Conservation (phyloP, 2,888 invertebrate species). For the Heliconius ismenius region DNA sequence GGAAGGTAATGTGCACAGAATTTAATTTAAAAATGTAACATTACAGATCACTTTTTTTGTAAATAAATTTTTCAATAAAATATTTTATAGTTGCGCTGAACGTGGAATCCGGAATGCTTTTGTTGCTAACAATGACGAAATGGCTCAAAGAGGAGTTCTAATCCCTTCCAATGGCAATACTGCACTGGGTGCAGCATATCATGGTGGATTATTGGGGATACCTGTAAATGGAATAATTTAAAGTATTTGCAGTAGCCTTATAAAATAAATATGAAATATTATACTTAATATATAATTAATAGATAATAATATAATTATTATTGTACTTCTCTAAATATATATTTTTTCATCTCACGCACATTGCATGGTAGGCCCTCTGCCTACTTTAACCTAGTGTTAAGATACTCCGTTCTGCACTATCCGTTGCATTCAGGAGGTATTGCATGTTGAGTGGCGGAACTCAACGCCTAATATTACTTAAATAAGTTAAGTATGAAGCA, state of each 20-base stretch:
- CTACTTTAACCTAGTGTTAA: no score
- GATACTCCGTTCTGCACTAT: no score
- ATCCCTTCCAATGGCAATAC: slow-evolving; percentile 73
- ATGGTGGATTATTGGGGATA: slow-evolving; percentile 65
- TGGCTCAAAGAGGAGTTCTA: slow-evolving; percentile 61
- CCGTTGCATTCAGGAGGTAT: no score
- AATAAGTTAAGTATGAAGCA: no score
- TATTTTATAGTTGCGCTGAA: slow-evolving; percentile 62
- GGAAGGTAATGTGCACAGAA: slow-evolving; percentile 84
- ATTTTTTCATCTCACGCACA: no score
- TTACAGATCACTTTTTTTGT: not conserved
- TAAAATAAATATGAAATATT: no score
- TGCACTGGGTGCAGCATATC: slow-evolving; percentile 74
- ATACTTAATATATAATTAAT: no score
- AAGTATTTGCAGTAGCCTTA: not conserved
- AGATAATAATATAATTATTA: no score
- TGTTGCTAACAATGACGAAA: slow-evolving; percentile 55
- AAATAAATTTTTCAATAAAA: not conserved
- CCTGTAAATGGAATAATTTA: slow-evolving; percentile 55
- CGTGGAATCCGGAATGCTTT: slow-evolving; percentile 71
- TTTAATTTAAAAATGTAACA: not conserved
- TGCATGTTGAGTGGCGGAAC: no score
- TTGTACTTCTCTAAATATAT: no score
- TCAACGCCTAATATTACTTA: no score
- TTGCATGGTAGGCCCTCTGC: no score